A percentile compares a stretch with the other conserved stretches of the same genome.
phyloP scores from a whole-genome alignment of 2,888 invertebrate genomes.

The Conops quadrifasciatus region DNA sequence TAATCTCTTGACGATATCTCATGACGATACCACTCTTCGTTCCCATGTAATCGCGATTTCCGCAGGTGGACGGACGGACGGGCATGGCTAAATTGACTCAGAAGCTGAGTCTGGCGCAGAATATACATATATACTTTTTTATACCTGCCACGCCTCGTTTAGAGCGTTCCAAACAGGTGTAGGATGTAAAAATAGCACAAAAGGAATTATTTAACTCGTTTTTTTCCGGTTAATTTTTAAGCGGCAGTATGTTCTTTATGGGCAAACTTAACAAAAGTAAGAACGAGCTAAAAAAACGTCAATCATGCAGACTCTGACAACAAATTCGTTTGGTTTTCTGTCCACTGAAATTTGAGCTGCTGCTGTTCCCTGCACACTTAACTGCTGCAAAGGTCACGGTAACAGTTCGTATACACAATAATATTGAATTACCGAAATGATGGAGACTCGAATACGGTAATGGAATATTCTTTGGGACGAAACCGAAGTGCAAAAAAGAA shows the following conservation, averaged over 20 bases:
- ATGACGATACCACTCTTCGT: too few relatives aligned
- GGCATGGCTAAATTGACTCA: too few relatives aligned
- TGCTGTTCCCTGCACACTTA: neutral
- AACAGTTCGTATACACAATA: neutral
- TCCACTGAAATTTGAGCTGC: neutral
- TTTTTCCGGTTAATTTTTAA: conserved; percentile 12
- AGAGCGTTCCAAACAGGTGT: too few relatives aligned
- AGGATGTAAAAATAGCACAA: too few relatives aligned
- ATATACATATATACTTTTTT: too few relatives aligned
- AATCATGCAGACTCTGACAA: neutral
- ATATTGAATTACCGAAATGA: conserved; percentile 2
- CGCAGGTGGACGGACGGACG: too few relatives aligned
- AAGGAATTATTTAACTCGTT: too few relatives aligned
- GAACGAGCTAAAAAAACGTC: neutral
- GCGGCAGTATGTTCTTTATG: neutral
- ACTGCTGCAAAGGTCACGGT: neutral
- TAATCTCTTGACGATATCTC: neutral
- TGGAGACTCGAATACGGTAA: neutral
- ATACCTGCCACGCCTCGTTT: too few relatives aligned
- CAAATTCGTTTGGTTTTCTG: neutral
- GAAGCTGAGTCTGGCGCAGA: too few relatives aligned
- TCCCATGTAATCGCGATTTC: too few relatives aligned
- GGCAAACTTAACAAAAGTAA: neutral
- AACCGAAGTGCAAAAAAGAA: neutral
- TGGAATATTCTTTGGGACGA: neutral